Base-by-base conservation (phyloP, 2,888 invertebrate species). In the Pterobdella sp. region DNA sequence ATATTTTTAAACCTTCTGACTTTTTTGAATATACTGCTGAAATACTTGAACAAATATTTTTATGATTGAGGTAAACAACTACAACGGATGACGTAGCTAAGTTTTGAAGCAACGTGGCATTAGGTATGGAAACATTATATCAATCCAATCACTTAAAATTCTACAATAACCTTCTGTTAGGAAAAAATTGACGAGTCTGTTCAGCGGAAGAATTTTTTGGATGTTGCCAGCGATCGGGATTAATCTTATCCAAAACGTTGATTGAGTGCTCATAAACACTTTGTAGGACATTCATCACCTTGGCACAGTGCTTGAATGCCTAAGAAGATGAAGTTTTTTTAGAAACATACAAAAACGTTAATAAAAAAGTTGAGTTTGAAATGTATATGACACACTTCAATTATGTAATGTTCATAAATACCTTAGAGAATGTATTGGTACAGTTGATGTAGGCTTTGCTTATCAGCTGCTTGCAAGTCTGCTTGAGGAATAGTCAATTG, bases 191-290 rank as follows among this genome's bases (percentile, higher is more conserved):
- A n/a, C 26, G 18, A 26, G 18, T 26, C n/a, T 56, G 60, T 4
- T 22, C 26, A 26, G 60, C 3, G n/a, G 68, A 42, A 49, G 26
- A 49, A 4, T 10, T 26, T 31, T 42, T 68, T 1, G 32, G 1
- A 1, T 42, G 26, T 1, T 49, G 34, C 70, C 70, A 70, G 56
- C 63, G 56, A 70, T 70, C 70, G 32, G 70, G 70, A 32, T 70
- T 70, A n/a, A 70, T 70, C 1, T 52, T 49, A 49, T 70, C 70
- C n/a, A 70, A 35, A 4, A 70, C 70, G n/a, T 29, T 34, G 32
- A 52, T 70, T 7, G 70, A 70, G 34, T 70, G 70, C 26, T 70
- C 34, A 29, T 70, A 70, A 7, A 70, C 70, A 22, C 34, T 70
- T 2, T 49, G 34, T 1, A 70, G 60, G 31, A 52, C 70, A 31